Percentiles rank a stretch among this genome's conserved stretches.
phyloP scores from a whole-genome alignment of 2,797 vertebrate species.

The Heliangelus exortis region DNA sequence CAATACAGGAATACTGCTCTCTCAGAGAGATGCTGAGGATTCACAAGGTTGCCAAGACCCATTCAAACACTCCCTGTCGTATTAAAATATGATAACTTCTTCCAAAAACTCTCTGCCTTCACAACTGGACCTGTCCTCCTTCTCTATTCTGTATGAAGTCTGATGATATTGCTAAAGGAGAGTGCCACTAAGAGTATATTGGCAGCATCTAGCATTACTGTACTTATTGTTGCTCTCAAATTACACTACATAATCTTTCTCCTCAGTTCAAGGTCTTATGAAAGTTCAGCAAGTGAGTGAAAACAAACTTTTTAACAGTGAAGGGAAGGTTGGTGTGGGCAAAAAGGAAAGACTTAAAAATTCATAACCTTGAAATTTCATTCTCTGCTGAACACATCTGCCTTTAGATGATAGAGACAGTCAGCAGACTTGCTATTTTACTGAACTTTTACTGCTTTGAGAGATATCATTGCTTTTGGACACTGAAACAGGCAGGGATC shows the following conservation, averaged over 20 bases:
- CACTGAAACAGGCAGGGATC: background rate
- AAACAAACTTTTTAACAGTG: background rate
- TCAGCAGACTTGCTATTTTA: background rate
- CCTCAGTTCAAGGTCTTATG: background rate
- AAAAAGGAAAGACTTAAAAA: conserved; percentile 1
- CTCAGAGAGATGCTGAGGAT: background rate
- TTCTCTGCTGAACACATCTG: background rate
- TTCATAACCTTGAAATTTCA: conserved; percentile 5
- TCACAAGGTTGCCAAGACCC: background rate
- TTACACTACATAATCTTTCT: background rate
- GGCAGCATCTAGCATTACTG: background rate
- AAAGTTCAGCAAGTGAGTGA: background rate
- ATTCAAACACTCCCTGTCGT: background rate
- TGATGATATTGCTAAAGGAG: background rate
- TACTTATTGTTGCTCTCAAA: background rate
- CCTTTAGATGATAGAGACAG: background rate
- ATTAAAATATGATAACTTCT: background rate
- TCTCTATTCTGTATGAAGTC: background rate
- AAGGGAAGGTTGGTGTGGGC: background rate
- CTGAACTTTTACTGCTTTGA: background rate
- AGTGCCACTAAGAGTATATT: background rate
- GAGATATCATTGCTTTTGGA: background rate
- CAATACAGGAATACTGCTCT: background rate
- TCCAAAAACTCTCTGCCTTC: background rate
- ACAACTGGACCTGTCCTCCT: background rate